Base-by-base conservation (phyloP, 2,888 invertebrate species). In the Diogma glabrata region DNA sequence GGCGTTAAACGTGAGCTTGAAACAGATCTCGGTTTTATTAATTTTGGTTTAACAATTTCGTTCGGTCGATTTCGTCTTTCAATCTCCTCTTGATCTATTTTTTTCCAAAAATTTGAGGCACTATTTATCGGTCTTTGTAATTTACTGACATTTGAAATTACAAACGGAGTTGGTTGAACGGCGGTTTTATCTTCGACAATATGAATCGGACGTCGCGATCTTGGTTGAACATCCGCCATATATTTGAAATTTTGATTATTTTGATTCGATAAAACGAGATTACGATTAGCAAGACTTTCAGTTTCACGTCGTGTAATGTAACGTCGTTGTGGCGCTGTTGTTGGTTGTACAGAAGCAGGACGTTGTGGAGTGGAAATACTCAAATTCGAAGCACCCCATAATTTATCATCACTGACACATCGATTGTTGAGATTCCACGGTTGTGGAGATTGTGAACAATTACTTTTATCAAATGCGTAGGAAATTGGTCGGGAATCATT, bases 151-250 rank as follows among this genome's bases (percentile, higher is more conserved):
- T 19, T 17, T n/a, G 48, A 20, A 20, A 30, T 19, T 10, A 10
- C n/a, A 9, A 19, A n/a, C 7, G 30, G 30, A 3, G 48, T 30
- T 23, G 12, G 30, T 33, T n/a, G 20, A 22, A 20, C 30, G 19
- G 14, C 20, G n/a, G n/a, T 33, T 30, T 48, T 48, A 48, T 48
- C 48, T 22, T 48, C 48, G 22, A 81, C 73, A 54, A 85, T 76
- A 60, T 82, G 79, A 58, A 86, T 82, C 26, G 85, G 85, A 61
- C 81, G 78, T 40, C 85, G 70, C 53, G 84, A 84, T 59, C 85
- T 72, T 0, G 85, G 84, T 54, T 78, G 79, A 57, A 81, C 79
- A 67, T 85, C 85, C 3, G 84, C 79, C 52, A 81, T 76, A 60
- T 85, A 85, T 54, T 81, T 74, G 60, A 76, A 81, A 55, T 78